Evolutionary conservation across 2,888 invertebrate species (phyloP).

Genomic region (Dyspetes luteomarginatus): DNA sequence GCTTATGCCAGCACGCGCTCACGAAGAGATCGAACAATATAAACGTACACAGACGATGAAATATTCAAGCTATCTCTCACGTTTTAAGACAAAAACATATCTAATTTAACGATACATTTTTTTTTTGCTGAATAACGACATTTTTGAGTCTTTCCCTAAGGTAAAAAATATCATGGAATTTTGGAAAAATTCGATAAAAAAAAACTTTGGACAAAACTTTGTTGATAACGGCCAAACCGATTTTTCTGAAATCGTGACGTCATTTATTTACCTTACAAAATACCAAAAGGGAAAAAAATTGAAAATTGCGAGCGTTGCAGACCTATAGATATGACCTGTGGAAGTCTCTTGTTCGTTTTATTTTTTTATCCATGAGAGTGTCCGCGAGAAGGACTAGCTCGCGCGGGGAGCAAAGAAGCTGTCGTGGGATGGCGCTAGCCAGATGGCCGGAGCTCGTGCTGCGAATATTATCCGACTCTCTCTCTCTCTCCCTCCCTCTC

Average conservation of each 20-base stretch:
- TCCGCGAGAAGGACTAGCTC: neutral
- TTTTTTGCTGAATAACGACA: no score
- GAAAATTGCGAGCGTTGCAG: neutral
- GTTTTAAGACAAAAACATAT: no score
- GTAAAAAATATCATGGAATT: no score
- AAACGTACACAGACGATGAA: conserved; percentile 12
- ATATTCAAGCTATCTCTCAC: conserved; percentile 41
- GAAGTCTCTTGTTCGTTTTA: neutral
- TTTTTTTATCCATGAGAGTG: conserved; percentile 5
- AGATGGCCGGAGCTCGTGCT: conserved; percentile 61
- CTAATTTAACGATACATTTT: no score
- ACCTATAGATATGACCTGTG: conserved; percentile 11
- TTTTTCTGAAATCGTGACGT: no score
- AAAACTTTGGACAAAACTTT: no score
- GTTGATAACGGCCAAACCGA: no score
- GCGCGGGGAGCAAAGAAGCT: neutral
- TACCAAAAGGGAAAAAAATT: no score
- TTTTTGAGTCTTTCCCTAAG: no score
- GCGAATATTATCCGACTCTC: conserved; percentile 49
- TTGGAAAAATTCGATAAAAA: no score
- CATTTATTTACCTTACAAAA: no score
- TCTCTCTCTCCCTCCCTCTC: conserved; percentile 6
- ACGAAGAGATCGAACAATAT: conserved; percentile 16
- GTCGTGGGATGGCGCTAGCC: conserved; percentile 57
- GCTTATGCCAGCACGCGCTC: conserved; percentile 46